phyloP scores from a whole-genome alignment of 2,797 vertebrate species.

The Gouania willdenowi region DNA sequence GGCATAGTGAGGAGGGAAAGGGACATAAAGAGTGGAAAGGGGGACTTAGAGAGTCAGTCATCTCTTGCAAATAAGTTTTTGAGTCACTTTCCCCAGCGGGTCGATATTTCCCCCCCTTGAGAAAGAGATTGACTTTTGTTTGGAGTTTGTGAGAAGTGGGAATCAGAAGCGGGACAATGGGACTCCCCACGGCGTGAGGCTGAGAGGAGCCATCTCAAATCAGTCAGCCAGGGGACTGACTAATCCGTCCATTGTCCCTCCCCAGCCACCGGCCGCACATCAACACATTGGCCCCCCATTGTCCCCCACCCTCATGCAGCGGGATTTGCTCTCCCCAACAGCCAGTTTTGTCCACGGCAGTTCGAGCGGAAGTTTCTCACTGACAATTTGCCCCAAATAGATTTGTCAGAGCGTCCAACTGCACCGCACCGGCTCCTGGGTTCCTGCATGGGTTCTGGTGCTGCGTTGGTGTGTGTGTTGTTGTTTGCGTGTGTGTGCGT shows the following conservation, averaged over 20 bases:
- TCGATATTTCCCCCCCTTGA: constrained; percentile 87
- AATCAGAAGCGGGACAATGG: constrained; percentile 99
- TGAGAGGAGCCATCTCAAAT: constrained; percentile 99
- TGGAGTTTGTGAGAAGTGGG: constrained; percentile 99
- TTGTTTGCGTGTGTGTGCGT: no score
- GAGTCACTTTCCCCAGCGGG: constrained; percentile 91
- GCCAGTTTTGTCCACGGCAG: constrained; percentile 99
- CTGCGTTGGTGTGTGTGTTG: constrained; percentile 47
- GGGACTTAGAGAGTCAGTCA: constrained; percentile 68
- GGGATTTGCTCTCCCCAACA: constrained; percentile 99
- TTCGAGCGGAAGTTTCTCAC: constrained; percentile 99
- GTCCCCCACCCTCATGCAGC: constrained; percentile 95
- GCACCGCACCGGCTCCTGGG: constrained; percentile 60
- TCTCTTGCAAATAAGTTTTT: constrained; percentile 71
- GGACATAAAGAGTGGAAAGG: no score
- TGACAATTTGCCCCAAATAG: constrained; percentile 99
- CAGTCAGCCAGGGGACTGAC: constrained; percentile 99
- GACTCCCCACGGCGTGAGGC: constrained; percentile 95
- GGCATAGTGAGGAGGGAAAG: constrained; percentile 31
- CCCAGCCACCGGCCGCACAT: constrained; percentile 93
- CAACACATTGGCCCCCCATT: constrained; percentile 98
- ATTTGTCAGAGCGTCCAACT: constrained; percentile 97
- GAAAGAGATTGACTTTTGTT: constrained; percentile 99
- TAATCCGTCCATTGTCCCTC: constrained; percentile 99
- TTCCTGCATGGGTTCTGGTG: constrained; percentile 53